Conservation (phyloP, 2,888 invertebrate genomes). For the Hetaerina titia region DNA sequence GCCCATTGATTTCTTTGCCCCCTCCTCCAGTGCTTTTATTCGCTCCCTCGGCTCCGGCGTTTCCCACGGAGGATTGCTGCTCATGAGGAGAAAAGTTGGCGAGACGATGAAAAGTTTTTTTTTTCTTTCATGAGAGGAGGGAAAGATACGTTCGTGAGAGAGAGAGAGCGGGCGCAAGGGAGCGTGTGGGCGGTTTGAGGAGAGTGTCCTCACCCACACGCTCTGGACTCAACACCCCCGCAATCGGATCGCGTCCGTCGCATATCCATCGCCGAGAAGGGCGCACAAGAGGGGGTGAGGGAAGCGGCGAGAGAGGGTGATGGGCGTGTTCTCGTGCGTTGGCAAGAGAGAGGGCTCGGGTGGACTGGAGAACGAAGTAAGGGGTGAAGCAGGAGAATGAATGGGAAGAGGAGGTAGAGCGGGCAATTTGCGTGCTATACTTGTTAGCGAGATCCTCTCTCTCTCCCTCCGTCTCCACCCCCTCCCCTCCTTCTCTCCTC, state of each 20-base stretch:
- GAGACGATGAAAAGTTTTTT: not conserved
- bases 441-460: not conserved
- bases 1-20: too few relatives aligned
- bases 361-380: not conserved
- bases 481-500: not conserved
- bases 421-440: constrained; percentile 43
- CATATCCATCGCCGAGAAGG: constrained; percentile 47
- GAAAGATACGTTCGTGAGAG: not conserved
- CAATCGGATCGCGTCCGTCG: constrained; percentile 57
- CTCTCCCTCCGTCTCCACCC: not conserved
- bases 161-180: not conserved
- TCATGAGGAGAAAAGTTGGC: not conserved
- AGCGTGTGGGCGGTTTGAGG: not conserved
- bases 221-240: not conserved
- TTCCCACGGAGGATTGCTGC: not conserved
- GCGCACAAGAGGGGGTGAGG: not conserved
- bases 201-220: not conserved
- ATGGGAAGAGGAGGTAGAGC: not conserved
- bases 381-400: not conserved
- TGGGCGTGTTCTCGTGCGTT: too few relatives aligned
- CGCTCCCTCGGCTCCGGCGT: too few relatives aligned
- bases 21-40: too few relatives aligned
- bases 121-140: not conserved
- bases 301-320: not conserved
- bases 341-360: not conserved